A percentile compares a stretch with the other conserved stretches of the same genome.
These are phyloP conservation scores for Didymodactylos carnosus DNA, from an alignment of 2,888 invertebrate genomes.

Conservation along the genomic window DNA sequence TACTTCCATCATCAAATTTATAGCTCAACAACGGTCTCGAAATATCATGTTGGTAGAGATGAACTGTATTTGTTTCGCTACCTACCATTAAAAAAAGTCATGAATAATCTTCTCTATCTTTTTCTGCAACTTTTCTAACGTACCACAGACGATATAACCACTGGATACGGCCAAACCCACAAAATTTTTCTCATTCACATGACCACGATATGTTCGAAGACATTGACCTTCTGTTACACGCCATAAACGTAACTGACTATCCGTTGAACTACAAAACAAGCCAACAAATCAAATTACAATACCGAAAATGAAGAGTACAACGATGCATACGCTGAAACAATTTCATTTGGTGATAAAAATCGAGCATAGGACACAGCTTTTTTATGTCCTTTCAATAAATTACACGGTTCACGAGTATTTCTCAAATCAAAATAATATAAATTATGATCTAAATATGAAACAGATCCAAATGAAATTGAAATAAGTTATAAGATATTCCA, in stretches of 20 bases:
- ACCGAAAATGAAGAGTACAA: too few relatives aligned
- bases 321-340: conserved; percentile 76
- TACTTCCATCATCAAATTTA: conserved; percentile 47
- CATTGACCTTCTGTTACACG: conserved; percentile 46
- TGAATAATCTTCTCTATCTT: neutral
- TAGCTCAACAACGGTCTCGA: conserved; percentile 65
- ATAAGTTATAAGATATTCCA: too few relatives aligned
- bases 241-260: conserved; percentile 75
- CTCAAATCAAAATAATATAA: conserved; percentile 83
- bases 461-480: too few relatives aligned
- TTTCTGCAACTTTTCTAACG: conserved; percentile 15
- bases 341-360: conserved; percentile 60
- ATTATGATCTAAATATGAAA: too few relatives aligned
- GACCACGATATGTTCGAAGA: conserved; percentile 58
- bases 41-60: conserved; percentile 70
- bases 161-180: conserved; percentile 77
- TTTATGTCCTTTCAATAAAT: conserved; percentile 65
- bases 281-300: too few relatives aligned
- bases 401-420: conserved; percentile 56
- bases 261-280: too few relatives aligned
- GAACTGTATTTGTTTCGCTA: conserved; percentile 76
- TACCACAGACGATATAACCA: conserved; percentile 71
- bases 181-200: conserved; percentile 83
- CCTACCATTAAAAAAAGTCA: conserved; percentile 23
- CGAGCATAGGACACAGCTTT: conserved; percentile 86